Percentiles rank a stretch among this genome's conserved stretches.
Conservation (phyloP, 2,113 vertebrate species). For the Apteryx owenii region DNA sequence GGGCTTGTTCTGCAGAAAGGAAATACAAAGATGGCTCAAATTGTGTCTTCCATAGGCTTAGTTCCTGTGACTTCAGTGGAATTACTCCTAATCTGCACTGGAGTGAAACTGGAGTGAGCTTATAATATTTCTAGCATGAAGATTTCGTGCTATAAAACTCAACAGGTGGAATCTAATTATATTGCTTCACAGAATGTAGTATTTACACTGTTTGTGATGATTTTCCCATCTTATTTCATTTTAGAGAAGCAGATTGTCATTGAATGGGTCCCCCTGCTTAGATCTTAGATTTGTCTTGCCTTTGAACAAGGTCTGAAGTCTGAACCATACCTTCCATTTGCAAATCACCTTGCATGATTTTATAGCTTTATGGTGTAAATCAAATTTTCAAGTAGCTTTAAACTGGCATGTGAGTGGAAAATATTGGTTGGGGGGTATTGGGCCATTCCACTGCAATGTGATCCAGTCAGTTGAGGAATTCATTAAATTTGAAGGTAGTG, state of each 20-base stretch:
- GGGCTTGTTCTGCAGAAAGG: neutral
- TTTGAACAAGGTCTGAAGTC: neutral
- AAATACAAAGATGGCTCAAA: neutral
- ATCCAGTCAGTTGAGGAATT: neutral
- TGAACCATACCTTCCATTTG: neutral
- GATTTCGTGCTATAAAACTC: neutral
- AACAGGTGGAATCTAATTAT: neutral
- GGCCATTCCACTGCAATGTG: neutral
- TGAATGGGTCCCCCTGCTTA: neutral
- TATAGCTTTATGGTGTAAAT: neutral
- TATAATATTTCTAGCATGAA: neutral
- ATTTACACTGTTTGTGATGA: neutral
- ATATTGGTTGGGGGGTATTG: neutral
- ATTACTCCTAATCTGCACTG: neutral
- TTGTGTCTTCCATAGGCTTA: neutral
- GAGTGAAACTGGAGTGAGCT: neutral
- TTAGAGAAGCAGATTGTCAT: neutral
- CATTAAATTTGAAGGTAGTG: neutral
- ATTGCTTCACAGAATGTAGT: neutral
- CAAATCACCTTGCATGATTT: neutral
- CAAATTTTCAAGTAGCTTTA: neutral
- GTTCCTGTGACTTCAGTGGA: neutral
- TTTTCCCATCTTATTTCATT: neutral
- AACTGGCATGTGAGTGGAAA: neutral
- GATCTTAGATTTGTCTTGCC: neutral